phyloP scores from a whole-genome alignment of 2,797 vertebrate genomes.

The Xerus rutilus region DNA sequence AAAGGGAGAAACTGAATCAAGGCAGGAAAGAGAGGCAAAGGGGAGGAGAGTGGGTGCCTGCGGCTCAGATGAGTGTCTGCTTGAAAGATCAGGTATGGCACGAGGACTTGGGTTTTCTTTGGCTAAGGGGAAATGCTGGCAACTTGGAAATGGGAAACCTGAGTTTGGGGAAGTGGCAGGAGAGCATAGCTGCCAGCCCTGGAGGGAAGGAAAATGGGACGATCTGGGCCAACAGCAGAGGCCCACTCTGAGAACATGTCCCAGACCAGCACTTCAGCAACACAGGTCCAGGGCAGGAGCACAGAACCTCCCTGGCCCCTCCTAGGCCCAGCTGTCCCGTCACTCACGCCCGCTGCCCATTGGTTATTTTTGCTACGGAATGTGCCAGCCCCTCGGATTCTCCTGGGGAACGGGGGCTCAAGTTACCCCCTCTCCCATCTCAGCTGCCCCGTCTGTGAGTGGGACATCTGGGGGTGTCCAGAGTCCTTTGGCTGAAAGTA shows the following conservation, averaged over 20 bases:
- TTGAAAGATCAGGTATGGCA: too few species aligned
- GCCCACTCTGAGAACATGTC: neutral
- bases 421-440: constrained; percentile 84
- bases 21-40: neutral
- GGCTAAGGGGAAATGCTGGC: neutral
- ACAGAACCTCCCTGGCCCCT: constrained; percentile 55
- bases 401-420: constrained; percentile 86
- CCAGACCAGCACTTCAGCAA: neutral
- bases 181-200: neutral
- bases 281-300: constrained; percentile 22
- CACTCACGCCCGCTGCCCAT: constrained; percentile 87
- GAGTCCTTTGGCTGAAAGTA: neutral
- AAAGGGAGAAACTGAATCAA: neutral
- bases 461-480: constrained; percentile 53
- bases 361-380: constrained; percentile 91
- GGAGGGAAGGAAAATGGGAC: neutral
- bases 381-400: constrained; percentile 90
- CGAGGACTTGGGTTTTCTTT: neutral
- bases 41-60: neutral
- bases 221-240: neutral
- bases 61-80: neutral
- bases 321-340: constrained; percentile 88
- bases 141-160: neutral
- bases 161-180: neutral
- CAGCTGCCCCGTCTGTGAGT: constrained; percentile 69